Evolutionary conservation across 2,888 invertebrate species (phyloP).

Genomic region (Melinaea menophilus): DNA sequence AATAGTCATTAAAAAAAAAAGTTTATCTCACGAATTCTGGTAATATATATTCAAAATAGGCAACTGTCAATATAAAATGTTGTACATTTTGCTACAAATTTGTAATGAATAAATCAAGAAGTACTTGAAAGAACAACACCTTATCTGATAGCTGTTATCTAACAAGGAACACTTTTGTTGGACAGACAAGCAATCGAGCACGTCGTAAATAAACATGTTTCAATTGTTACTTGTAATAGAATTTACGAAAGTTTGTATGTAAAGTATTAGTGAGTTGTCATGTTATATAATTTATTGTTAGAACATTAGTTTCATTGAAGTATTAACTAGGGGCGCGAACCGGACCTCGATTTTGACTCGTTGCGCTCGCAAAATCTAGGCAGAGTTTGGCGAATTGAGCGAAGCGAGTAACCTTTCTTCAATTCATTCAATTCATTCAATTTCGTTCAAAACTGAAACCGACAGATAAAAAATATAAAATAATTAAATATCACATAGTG

Average conservation of each 20-base stretch:
- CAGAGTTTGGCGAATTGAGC: too few relatives aligned
- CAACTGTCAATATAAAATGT: background rate
- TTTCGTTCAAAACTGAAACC: too few relatives aligned
- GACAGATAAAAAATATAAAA: too few relatives aligned
- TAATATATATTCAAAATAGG: background rate
- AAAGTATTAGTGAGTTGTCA: constrained; percentile 20
- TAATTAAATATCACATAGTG: too few relatives aligned
- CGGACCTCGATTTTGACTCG: too few relatives aligned
- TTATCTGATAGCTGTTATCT: constrained; percentile 21
- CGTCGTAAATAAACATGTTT: constrained; percentile 22
- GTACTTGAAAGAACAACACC: constrained; percentile 8
- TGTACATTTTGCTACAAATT: constrained; percentile 10
- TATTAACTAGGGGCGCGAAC: too few relatives aligned
- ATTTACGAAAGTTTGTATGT: constrained; percentile 3
- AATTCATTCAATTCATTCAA: too few relatives aligned
- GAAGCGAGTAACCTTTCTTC: too few relatives aligned
- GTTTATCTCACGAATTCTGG: background rate
- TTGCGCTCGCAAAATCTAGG: too few relatives aligned
- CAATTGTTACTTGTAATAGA: constrained; percentile 14
- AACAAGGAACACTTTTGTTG: constrained; percentile 21
- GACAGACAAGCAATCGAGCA: constrained; percentile 24
- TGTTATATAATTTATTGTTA: constrained; percentile 19
- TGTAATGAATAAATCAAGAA: constrained; percentile 24
- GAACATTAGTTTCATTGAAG: background rate
- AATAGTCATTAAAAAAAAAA: background rate